A percentile compares a stretch with the other conserved stretches of the same genome.
Conservation (phyloP, 2,113 vertebrate species). For the Nestor notabilis region DNA sequence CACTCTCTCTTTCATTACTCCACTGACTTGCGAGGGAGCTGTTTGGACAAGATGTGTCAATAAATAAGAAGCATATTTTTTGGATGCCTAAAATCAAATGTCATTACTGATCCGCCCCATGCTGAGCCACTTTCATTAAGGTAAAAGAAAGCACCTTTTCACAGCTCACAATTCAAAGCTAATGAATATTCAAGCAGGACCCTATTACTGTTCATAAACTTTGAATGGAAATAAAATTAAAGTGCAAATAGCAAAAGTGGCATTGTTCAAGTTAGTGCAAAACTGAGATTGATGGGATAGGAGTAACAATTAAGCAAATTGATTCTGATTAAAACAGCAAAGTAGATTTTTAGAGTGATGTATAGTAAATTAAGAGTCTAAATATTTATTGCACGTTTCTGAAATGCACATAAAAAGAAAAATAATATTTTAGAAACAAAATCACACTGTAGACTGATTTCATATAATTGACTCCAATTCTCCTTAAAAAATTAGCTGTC, state of each 20-base stretch:
- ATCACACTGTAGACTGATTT: background rate
- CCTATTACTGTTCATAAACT: constrained; percentile 84
- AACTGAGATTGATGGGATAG: constrained; percentile 78
- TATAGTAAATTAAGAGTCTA: constrained; percentile 73
- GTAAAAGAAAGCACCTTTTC: constrained; percentile 79
- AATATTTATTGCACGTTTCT: constrained; percentile 76
- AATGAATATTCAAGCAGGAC: constrained; percentile 87
- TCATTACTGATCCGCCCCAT: constrained; percentile 76
- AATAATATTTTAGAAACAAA: constrained; percentile 11
- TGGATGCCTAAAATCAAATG: constrained; percentile 75
- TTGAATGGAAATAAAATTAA: constrained; percentile 86
- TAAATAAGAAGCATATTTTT: constrained; percentile 76
- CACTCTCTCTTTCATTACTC: constrained; percentile 94
- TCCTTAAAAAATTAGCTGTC: background rate
- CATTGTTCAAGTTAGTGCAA: constrained; percentile 76
- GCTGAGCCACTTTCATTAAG: constrained; percentile 77
- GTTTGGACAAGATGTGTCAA: constrained; percentile 82
- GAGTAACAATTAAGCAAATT: constrained; percentile 84
- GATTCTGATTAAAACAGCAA: constrained; percentile 81
- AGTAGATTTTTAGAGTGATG: constrained; percentile 75
- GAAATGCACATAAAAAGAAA: constrained; percentile 21
- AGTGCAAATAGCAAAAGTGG: constrained; percentile 82
- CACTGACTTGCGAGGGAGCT: constrained; percentile 97
- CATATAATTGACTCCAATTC: background rate
- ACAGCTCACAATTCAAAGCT: constrained; percentile 71